A percentile compares a stretch with the other conserved stretches of the same genome.
These are phyloP conservation scores for Mystacides longicornis DNA, from an alignment of 2,888 invertebrate species.

Conservation along the genomic window DNA sequence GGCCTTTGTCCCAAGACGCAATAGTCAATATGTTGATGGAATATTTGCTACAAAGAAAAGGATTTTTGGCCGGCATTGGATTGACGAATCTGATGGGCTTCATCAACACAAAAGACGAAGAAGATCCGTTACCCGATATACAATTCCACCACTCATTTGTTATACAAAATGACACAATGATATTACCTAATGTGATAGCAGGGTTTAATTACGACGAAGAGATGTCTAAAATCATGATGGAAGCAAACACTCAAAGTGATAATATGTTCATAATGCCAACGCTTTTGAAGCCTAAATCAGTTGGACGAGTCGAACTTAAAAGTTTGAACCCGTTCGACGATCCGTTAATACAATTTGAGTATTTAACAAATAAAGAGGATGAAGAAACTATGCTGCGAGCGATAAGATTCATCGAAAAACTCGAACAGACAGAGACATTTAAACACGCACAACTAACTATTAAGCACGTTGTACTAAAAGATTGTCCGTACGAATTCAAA, in stretches of 20 bases:
- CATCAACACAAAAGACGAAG: conserved; percentile 39
- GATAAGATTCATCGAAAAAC: conserved; percentile 34
- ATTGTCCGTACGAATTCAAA: conserved; percentile 33
- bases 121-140: conserved; percentile 42
- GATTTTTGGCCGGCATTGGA: conserved; percentile 40
- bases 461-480: conserved; percentile 32
- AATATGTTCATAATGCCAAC: conserved; percentile 37
- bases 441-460: conserved; percentile 34
- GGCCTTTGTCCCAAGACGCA: conserved; percentile 17
- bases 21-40: conserved; percentile 35
- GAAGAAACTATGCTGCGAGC: conserved; percentile 39
- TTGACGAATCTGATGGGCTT: conserved; percentile 44
- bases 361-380: conserved; percentile 51
- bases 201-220: conserved; percentile 32
- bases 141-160: conserved; percentile 40
- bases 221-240: conserved; percentile 30
- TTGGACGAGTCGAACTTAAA: conserved; percentile 48
- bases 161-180: conserved; percentile 30
- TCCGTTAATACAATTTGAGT: conserved; percentile 57
- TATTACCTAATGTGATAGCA: conserved; percentile 29
- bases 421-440: conserved; percentile 39
- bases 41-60: conserved; percentile 45
- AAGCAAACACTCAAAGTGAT: conserved; percentile 32
- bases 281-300: conserved; percentile 43
- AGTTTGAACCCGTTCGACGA: conserved; percentile 49